Evolutionary conservation across 2,113 vertebrate genomes (phyloP), one percentile per base, ranked within the genome.

Genomic region (Paralichthys olivaceus): DNA sequence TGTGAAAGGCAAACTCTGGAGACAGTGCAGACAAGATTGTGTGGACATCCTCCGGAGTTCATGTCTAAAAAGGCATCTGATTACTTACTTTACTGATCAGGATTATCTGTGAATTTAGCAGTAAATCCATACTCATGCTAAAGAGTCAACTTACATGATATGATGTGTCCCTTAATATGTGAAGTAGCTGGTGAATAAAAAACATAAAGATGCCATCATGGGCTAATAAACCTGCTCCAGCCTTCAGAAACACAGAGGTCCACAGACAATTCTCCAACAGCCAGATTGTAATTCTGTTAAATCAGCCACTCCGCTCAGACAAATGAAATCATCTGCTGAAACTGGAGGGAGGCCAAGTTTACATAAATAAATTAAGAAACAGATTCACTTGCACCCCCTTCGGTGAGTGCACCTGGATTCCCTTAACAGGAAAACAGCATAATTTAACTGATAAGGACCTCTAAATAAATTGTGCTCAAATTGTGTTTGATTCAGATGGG

Each of bases 311-410:
- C 73, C 75, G 80, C 80, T 81, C 83, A 84, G 82, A 93, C 91
- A 91, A 94, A 93, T 92, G 81, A 88, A 93, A 92, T 93, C 84
- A 92, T 92, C 85, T 91, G 87, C 84, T 84, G 72, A 71, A 80
- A 75, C 87, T 93, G 92, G 90, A 91, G 57, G 40, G 61, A 86
- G 40, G 87, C 91, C 92, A 94, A 83, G 90, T 88, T 89, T 85
- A 88, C 82, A 85, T 91, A 86, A 93, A 92, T 92, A 89, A 91
- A 94, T 93, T 91, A 92, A 77, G 78, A 90, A 87, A 89, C 89
- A 84, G 87, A 92, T 90, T 93, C 75, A 79, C 78, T 89, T 93
- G 85, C 76, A 91, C 86, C 88, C 83, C 89, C 84, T 80, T 83
- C 79, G 64, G 90, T 81, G 83, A 85, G 79, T 88, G 75, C 87